phyloP scores from a whole-genome alignment of 2,113 vertebrate species.

The Thunnus thynnus region DNA sequence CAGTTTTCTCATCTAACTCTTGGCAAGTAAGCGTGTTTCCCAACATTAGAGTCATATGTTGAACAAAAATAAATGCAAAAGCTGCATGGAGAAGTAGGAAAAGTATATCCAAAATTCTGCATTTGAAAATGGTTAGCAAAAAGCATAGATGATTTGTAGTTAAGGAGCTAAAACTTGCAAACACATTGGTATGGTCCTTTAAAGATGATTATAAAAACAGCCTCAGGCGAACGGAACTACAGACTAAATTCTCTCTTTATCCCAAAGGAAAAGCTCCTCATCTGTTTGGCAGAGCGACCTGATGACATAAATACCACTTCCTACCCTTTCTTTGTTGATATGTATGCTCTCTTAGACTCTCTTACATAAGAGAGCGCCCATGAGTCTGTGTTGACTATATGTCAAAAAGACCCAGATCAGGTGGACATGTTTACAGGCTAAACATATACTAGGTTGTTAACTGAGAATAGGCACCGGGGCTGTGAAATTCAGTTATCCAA shows the following conservation, averaged over 20 bases:
- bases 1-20: background rate
- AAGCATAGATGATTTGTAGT: background rate
- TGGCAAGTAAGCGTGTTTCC: background rate
- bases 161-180: background rate
- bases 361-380: conserved; percentile 45
- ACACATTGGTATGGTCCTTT: background rate
- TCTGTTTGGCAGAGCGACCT: background rate
- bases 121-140: background rate
- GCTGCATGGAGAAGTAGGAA: background rate
- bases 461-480: conserved; percentile 13
- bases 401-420: conserved; percentile 8
- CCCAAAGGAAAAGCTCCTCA: background rate
- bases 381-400: conserved; percentile 16
- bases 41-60: no score
- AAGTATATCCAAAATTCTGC: background rate
- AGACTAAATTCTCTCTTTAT: background rate
- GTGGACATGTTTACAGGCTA: conserved; percentile 46
- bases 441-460: conserved; percentile 30
- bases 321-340: background rate
- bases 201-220: background rate
- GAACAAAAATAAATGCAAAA: background rate
- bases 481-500: background rate
- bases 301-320: background rate
- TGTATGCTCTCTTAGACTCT: conserved; percentile 2
- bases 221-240: background rate